Base-by-base conservation (phyloP, 1,140 invertebrate genomes). In the Phthorimaea operculella region DNA sequence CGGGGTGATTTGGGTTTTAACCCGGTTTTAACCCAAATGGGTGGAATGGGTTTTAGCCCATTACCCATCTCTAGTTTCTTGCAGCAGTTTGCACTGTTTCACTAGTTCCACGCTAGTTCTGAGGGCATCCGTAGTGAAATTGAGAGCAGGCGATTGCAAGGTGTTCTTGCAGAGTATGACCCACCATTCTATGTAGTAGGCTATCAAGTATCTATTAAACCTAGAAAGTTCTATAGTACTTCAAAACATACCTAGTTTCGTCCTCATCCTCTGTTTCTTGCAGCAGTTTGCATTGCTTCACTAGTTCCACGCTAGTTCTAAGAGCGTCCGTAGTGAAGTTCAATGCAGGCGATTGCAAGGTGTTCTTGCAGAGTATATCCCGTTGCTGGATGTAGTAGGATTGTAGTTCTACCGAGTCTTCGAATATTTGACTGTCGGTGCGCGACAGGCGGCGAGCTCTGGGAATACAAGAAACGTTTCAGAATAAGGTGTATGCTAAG, bases 361-460 rank as follows among this genome's bases (percentile, higher is more conserved):
- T 94, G 70, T 90, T 89, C 45, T 90, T 90, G 66, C 94, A 96
- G 0, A 95, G 82, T 55, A 89, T 84, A 57, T 93, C 91, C 0
- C 92, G 80, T 57, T 92, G 92, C 47, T 91, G 90, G 49, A 99
- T 94, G 75, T 97, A 99, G 82, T 92, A 96, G 0, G 92, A 90
- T 76, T 99, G 97, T 52, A 99, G 87, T 70, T 98, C 96, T 34
- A 98, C 90, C 0, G 96, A 93, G 79, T 99, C 97, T 78, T 98
- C 95, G 87, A 98, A 97, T 10, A 96, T 90, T 83, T 98, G 92
- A 0, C 96, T 98, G 85, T 99, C 96, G 0, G 94, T 95, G 4
- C 94, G 89, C 0, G 95, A 95, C 2, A 97, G 81, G 57, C 90
- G 90, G 8, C 98, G 88, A 0, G 96, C 96, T 71, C 95, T 84